A percentile compares a stretch with the other conserved stretches of the same genome.
Evolutionary conservation across 2,797 vertebrate genomes (phyloP).

Genomic region (Cossypha polioptera): DNA sequence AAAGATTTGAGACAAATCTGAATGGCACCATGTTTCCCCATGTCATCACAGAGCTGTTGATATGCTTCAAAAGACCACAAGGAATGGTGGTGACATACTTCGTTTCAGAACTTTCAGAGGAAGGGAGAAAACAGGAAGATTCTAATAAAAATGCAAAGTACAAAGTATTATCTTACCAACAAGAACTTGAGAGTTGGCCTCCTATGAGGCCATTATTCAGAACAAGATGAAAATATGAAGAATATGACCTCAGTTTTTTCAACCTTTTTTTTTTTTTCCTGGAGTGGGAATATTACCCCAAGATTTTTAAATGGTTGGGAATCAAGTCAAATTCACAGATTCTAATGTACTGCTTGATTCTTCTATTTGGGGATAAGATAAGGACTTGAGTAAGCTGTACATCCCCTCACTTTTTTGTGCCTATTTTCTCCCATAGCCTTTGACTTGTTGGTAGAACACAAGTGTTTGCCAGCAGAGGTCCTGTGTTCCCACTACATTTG

Average conservation of each 20-base stretch:
- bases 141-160: slow-evolving; percentile 26
- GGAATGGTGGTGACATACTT: slow-evolving; percentile 45
- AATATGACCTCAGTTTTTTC: not conserved
- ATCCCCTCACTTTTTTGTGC: not conserved
- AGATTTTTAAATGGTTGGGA: not conserved
- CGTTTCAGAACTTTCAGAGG: not conserved
- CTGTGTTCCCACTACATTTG: not conserved
- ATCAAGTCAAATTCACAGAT: not conserved
- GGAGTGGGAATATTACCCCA: not conserved
- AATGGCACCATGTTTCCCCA: slow-evolving; percentile 15
- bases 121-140: slow-evolving; percentile 33
- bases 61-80: slow-evolving; percentile 52
- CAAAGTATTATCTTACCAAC: not conserved
- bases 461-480: not conserved
- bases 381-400: not conserved
- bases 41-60: not conserved
- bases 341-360: not conserved
- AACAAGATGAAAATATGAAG: slow-evolving; percentile 26
- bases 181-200: not conserved
- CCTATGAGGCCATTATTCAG: not conserved
- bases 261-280: not conserved
- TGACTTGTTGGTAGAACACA: not conserved
- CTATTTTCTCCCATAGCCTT: not conserved
- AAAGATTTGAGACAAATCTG: slow-evolving; percentile 45
- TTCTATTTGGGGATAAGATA: not conserved